A percentile compares a stretch with the other conserved stretches of the same genome.
Evolutionary conservation across 2,888 invertebrate genomes (phyloP).

Genomic region (Tinea semifulvella): DNA sequence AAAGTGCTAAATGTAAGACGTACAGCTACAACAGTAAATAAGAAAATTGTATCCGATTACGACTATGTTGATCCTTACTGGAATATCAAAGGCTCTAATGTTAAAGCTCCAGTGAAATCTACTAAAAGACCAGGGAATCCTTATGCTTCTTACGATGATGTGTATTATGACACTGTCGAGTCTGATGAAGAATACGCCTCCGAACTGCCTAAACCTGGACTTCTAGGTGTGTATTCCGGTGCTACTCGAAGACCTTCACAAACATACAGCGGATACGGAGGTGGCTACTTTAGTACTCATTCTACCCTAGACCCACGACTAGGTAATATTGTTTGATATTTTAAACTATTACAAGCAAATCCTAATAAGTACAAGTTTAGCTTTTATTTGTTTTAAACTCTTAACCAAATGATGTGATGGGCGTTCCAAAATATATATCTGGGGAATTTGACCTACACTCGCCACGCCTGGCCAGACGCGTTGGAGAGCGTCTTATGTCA

Average conservation of each 20-base stretch:
- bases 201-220: constrained; percentile 48
- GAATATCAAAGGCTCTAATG: constrained; percentile 45
- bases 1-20: constrained; percentile 22
- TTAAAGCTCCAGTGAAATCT: constrained; percentile 25
- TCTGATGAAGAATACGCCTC: constrained; percentile 38
- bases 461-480: no score
- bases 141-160: neutral
- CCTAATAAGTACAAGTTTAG: no score
- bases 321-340: constrained; percentile 27
- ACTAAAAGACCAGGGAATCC: constrained; percentile 17
- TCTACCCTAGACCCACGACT: constrained; percentile 46
- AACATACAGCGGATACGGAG: constrained; percentile 22
- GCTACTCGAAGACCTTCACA: constrained; percentile 25
- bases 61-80: constrained; percentile 48
- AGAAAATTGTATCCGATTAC: constrained; percentile 34
- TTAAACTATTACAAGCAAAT: neutral
- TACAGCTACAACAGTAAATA: constrained; percentile 22
- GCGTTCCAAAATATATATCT: no score
- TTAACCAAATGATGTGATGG: no score
- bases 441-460: no score
- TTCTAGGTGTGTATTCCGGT: constrained; percentile 42
- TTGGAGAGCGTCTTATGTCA: no score
- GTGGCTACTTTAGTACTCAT: constrained; percentile 36
- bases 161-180: constrained; percentile 29
- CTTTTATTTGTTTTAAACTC: no score